These are phyloP conservation scores for Venustoraphidia nigricollis DNA, from an alignment of 2,888 invertebrate species.

Conservation along the genomic window DNA sequence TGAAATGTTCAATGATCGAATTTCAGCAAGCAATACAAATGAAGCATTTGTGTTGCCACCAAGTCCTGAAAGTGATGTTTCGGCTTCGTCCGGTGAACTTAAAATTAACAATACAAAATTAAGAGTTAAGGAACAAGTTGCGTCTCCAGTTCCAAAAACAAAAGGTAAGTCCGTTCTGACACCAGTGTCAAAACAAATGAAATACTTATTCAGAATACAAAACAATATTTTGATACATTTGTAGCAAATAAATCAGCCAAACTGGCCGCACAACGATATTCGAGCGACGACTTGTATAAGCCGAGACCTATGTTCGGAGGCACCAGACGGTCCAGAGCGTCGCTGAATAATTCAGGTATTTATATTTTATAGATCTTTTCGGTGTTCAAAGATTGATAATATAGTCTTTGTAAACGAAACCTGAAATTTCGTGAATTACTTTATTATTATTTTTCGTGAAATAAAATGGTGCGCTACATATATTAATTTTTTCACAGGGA, in stretches of 20 bases:
- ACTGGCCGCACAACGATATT: constrained; percentile 35
- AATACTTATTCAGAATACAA: too few species aligned
- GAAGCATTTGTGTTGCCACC: constrained; percentile 19
- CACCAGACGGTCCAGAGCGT: constrained; percentile 31
- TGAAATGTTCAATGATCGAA: not conserved
- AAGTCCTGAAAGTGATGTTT: constrained; percentile 28
- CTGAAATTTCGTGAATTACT: too few species aligned
- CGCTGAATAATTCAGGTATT: not conserved
- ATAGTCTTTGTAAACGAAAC: too few species aligned
- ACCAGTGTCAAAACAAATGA: too few species aligned
- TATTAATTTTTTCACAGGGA: too few species aligned
- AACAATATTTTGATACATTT: not conserved
- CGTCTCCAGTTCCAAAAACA: too few species aligned
- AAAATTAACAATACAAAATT: not conserved
- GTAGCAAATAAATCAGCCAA: not conserved
- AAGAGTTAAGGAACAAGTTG: too few species aligned
- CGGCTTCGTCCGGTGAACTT: constrained; percentile 14
- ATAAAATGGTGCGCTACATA: too few species aligned
- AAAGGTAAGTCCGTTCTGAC: too few species aligned
- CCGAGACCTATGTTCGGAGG: constrained; percentile 43
- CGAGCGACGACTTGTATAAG: constrained; percentile 56
- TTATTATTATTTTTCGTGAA: too few species aligned
- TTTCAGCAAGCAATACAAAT: not conserved
- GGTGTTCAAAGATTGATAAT: too few species aligned
- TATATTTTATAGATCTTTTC: too few species aligned